These are phyloP conservation scores for Drosophila anceps DNA, from an alignment of 2,888 invertebrate genomes.

Conservation along the genomic window DNA sequence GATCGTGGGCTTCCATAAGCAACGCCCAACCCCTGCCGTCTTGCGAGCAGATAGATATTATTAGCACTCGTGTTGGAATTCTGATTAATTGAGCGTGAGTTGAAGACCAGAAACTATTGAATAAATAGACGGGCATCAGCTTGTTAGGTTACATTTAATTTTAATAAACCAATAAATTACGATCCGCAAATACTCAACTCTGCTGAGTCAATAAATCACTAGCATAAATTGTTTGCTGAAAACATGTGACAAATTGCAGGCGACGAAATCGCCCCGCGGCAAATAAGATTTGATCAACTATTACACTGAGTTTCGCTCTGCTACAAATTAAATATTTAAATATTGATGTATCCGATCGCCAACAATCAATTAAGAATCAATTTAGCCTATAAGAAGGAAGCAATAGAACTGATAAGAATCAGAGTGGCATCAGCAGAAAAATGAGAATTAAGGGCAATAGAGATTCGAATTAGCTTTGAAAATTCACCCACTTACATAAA, in stretches of 20 bases:
- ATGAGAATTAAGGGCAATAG: conserved; percentile 30
- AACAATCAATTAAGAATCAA: background rate
- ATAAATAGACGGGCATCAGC: conserved; percentile 26
- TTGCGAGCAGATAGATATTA: conserved; percentile 25
- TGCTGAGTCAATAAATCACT: conserved; percentile 54
- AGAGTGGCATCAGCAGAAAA: conserved; percentile 12
- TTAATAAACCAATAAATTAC: conserved; percentile 69
- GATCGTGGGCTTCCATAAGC: conserved; percentile 14
- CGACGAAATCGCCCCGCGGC: background rate
- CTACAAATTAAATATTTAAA: background rate
- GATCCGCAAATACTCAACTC: conserved; percentile 11
- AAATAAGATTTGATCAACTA: conserved; percentile 13
- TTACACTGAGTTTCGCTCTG: conserved; percentile 2
- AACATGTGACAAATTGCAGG: conserved; percentile 56
- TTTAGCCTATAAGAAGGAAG: background rate
- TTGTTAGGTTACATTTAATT: conserved; percentile 30
- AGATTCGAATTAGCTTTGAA: conserved; percentile 1
- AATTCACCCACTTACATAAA: conserved; percentile 56
- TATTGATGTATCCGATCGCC: background rate
- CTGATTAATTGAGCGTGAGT: conserved; percentile 75
- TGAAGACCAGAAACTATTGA: conserved; percentile 36
- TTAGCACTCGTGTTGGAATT: conserved; percentile 49
- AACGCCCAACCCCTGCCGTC: conserved; percentile 12
- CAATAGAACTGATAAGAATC: conserved; percentile 29
- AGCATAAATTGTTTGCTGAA: conserved; percentile 39